Percentiles rank a stretch among this genome's conserved stretches.
phyloP scores from a whole-genome alignment of 2,113 vertebrate genomes.

The Lota lota region DNA sequence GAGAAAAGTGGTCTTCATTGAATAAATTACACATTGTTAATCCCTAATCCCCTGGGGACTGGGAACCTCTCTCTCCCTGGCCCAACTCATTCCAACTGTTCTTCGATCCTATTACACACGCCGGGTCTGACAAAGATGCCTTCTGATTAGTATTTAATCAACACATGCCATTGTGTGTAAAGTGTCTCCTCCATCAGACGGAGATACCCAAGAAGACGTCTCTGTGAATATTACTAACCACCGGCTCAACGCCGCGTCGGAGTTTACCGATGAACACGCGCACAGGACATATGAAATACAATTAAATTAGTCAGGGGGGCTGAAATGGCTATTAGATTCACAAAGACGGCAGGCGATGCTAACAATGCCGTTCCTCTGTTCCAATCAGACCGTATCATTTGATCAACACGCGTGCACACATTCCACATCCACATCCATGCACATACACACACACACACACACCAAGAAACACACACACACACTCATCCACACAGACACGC shows the following conservation, averaged over 20 bases:
- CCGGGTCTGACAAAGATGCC: conserved; percentile 16
- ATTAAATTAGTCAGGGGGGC: conserved; percentile 37
- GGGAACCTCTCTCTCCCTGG: conserved; percentile 40
- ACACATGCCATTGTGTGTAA: conserved; percentile 15
- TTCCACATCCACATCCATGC: no score
- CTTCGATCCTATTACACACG: conserved; percentile 33
- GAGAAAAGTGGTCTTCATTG: conserved; percentile 43
- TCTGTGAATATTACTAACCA: conserved; percentile 38
- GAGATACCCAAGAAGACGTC: conserved; percentile 19
- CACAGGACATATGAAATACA: conserved; percentile 33
- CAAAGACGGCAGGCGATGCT: conserved; percentile 39
- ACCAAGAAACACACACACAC: no score
- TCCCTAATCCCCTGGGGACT: conserved; percentile 44
- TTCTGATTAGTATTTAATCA: conserved; percentile 45
- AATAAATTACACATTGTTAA: conserved; percentile 63
- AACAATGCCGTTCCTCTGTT: conserved; percentile 28
- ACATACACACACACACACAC: no score
- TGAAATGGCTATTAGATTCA: conserved; percentile 48
- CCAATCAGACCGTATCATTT: conserved; percentile 42
- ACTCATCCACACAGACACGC: no score
- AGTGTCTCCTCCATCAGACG: conserved; percentile 30
- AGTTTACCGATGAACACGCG: conserved; percentile 40
- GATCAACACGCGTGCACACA: conserved; percentile 34
- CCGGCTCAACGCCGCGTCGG: conserved; percentile 23
- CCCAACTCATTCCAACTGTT: conserved; percentile 27